Conservation (phyloP, 2,113 vertebrate species). For the Ascaphus truei region DNA sequence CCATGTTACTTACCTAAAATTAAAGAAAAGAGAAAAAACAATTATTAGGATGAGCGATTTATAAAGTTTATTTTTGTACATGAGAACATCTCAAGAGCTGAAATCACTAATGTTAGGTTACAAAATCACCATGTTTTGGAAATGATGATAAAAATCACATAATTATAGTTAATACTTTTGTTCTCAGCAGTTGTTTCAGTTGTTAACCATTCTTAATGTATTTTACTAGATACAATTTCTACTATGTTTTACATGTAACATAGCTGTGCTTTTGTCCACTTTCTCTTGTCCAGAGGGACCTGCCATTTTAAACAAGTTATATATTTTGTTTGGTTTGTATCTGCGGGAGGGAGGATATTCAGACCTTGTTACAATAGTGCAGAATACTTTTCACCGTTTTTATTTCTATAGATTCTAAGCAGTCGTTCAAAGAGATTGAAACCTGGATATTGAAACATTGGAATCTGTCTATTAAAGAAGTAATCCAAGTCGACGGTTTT, state of each 20-base stretch:
- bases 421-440: not conserved
- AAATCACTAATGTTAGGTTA: too few species aligned
- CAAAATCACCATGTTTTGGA: not conserved
- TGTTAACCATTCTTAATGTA: constrained; percentile 20
- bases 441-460: not conserved
- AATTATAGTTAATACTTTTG: not conserved
- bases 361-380: not conserved
- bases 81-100: too few species aligned
- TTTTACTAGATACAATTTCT: constrained; percentile 16
- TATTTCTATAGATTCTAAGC: too few species aligned
- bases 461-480: too few species aligned
- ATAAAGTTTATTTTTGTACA: too few species aligned
- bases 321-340: constrained; percentile 30
- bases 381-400: not conserved
- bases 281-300: constrained; percentile 14
- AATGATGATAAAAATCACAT: not conserved
- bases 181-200: not conserved
- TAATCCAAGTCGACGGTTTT: too few species aligned
- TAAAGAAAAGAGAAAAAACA: too few species aligned
- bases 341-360: not conserved
- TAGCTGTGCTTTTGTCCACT: constrained; percentile 21
- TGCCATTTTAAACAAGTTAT: constrained; percentile 1
- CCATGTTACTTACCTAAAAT: too few species aligned
- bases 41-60: too few species aligned
- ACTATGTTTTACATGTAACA: constrained; percentile 26